Evolutionary conservation across 2,797 vertebrate species (phyloP).

Genomic region (Lateolabrax maculatus): DNA sequence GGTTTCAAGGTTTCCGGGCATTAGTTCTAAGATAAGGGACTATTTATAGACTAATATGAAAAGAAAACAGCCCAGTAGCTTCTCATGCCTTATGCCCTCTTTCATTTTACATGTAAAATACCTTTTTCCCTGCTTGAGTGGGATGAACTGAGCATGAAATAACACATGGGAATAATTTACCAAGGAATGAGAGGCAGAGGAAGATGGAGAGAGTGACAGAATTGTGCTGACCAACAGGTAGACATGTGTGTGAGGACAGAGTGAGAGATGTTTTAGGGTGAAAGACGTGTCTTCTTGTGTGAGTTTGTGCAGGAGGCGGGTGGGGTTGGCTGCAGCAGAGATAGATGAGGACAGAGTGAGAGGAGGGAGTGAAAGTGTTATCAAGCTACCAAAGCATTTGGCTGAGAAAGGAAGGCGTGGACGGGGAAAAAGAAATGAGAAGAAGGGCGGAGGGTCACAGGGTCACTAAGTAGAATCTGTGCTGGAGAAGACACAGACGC

Average conservation of each 20-base stretch:
- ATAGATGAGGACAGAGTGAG: constrained; percentile 68
- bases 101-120: not conserved
- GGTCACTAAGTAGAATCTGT: constrained; percentile 72
- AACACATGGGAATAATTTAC: constrained; percentile 46
- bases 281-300: constrained; percentile 25
- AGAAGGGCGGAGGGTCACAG: constrained; percentile 52
- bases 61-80: constrained; percentile 1
- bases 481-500: constrained; percentile 78
- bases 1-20: not conserved
- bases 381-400: constrained; percentile 66
- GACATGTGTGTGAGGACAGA: constrained; percentile 9
- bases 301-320: constrained; percentile 39
- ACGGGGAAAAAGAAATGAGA: constrained; percentile 50
- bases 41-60: not conserved
- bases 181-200: constrained; percentile 32
- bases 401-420: constrained; percentile 68
- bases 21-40: not conserved
- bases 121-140: not conserved
- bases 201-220: constrained; percentile 26
- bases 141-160: not conserved
- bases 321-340: constrained; percentile 54
- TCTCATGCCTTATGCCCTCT: not conserved
- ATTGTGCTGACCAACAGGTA: not conserved
- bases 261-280: constrained; percentile 16
- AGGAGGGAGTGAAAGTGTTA: constrained; percentile 67